Evolutionary conservation across 1,140 invertebrate genomes (phyloP), one percentile per base, ranked within the genome.

Genomic region (Dryas iulia): DNA sequence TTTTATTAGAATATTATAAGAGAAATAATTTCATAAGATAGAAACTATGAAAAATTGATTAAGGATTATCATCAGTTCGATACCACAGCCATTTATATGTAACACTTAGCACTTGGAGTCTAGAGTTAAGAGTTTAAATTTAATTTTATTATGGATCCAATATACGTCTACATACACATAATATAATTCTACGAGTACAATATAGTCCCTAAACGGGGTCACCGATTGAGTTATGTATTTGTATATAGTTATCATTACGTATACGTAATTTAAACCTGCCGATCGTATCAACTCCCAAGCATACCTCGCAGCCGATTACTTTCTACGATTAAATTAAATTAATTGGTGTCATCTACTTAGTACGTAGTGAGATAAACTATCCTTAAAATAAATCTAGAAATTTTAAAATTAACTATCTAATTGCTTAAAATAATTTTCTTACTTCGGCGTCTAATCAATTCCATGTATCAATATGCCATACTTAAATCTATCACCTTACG

Each of bases 81-180:
- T 86, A 86, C 89, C 89, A 91, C 89, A 91, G 89, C 89, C 89
- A 89, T 89, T 85, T 80, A 85, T 79, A 87, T 84, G 70, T 84
- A 86, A 84, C 78, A 84, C 83, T 85, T 89, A 89, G 84, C 83
- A 87, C 80, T 87, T 89, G 79, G 69, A 81, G 76, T 81, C 82
- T 86, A 87, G 63, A 75, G 80, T 83, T 79, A 82, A 78, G 69
- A 58, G 57, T 64, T 81, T 79, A 74, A 73, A 53, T 69, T 60
- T 67, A 58, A 26, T 62, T 57, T 39, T 56, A 57, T 24, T 59
- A 70, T 59, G 57, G 30, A 59, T 69, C 33, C 39, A 69, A 54
- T 72, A 69, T 47, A 66, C 30, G 39, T 35, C 69, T 71, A 74
- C 66, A 62, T 73, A 70, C 21, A 39, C 25, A 39, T 53, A 31